Percentiles rank a stretch among this genome's conserved stretches.
Evolutionary conservation across 35 echinoderm and acorn worm species (phyloP).

Genomic region (Chiridota heheva): DNA sequence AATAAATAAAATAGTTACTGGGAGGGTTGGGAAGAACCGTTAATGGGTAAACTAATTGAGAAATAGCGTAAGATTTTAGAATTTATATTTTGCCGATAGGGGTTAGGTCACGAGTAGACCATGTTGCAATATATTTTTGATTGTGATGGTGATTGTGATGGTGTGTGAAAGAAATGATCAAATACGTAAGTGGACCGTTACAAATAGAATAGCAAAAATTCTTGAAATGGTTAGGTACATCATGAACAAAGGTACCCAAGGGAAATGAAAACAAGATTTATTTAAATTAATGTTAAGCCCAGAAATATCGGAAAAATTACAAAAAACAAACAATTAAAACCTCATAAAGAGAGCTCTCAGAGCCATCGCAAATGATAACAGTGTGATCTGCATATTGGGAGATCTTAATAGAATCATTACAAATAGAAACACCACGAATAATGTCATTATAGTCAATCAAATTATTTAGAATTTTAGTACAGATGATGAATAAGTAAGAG

Average conservation of each 20-base stretch:
- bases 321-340: neutral
- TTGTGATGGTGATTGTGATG: no score
- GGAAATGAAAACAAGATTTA: neutral
- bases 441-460: neutral
- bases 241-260: neutral
- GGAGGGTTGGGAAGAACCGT: no score
- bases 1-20: no score
- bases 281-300: neutral
- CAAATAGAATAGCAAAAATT: neutral
- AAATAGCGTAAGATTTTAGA: no score
- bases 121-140: no score
- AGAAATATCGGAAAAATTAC: neutral
- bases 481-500: neutral
- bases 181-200: neutral
- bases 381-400: neutral
- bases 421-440: neutral
- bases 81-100: no score
- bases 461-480: neutral
- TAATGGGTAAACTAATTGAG: no score
- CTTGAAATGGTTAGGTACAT: neutral
- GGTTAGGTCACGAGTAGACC: no score
- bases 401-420: neutral
- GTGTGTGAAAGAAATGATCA: neutral
- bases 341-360: neutral
- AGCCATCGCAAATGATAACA: neutral